phyloP scores from a whole-genome alignment of 2,797 vertebrate species.

The Sebastes miniatus region DNA sequence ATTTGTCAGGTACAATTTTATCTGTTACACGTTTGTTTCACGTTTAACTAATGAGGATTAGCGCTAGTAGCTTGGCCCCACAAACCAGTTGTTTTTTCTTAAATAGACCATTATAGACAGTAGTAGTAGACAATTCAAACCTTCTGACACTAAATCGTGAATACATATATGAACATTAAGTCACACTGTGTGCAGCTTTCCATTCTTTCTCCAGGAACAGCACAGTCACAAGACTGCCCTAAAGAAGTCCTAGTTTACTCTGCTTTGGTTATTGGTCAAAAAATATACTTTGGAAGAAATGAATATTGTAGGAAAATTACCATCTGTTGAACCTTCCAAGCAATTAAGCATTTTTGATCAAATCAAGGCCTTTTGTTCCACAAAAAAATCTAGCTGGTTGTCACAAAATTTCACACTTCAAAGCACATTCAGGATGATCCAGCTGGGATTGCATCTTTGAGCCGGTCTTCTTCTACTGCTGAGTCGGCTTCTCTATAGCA shows the following conservation, averaged over 20 bases:
- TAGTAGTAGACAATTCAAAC: background rate
- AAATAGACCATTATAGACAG: background rate
- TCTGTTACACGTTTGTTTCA: background rate
- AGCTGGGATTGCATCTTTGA: background rate
- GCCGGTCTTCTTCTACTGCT: background rate
- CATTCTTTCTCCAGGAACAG: background rate
- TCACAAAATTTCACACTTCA: background rate
- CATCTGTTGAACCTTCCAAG: too few relatives aligned
- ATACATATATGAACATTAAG: background rate
- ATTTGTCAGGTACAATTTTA: background rate
- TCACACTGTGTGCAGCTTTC: background rate
- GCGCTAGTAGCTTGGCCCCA: background rate
- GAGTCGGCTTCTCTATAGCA: background rate
- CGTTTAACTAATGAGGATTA: background rate
- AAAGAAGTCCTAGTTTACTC: background rate
- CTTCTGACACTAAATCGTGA: background rate
- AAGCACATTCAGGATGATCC: background rate
- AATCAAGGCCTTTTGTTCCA: background rate
- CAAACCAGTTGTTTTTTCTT: background rate
- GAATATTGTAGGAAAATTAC: too few relatives aligned
- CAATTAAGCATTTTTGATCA: background rate
- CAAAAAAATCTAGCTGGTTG: background rate
- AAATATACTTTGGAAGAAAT: too few relatives aligned
- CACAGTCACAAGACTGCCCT: background rate
- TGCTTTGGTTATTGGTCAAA: too few relatives aligned